A percentile compares a stretch with the other conserved stretches of the same genome.
These are phyloP conservation scores for Ondatra zibethicus DNA, from an alignment of 2,113 vertebrate genomes.

Conservation along the genomic window DNA sequence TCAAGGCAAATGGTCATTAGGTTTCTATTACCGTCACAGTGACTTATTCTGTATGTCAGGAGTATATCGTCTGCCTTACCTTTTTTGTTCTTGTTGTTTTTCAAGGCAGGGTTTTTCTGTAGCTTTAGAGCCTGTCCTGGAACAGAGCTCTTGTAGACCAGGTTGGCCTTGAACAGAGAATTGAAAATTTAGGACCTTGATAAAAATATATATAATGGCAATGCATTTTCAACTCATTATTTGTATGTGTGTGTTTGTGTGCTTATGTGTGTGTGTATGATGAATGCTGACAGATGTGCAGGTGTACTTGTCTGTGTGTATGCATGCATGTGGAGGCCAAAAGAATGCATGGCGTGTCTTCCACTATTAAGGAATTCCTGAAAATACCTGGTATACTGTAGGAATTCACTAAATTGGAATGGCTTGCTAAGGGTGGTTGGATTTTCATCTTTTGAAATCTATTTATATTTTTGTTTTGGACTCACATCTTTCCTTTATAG, in stretches of 20 bases:
- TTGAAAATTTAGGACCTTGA: neutral
- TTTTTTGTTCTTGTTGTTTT: neutral
- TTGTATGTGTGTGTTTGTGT: neutral
- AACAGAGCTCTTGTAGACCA: too few relatives aligned
- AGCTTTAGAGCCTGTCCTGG: too few relatives aligned
- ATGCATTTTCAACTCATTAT: neutral
- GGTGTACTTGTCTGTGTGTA: neutral
- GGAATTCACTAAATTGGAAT: neutral
- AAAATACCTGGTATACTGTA: neutral
- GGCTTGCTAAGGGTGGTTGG: too few relatives aligned
- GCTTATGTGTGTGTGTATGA: neutral
- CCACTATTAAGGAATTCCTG: neutral
- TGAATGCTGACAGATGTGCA: neutral
- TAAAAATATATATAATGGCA: neutral
- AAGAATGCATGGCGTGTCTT: neutral
- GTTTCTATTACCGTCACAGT: neutral
- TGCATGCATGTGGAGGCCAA: too few relatives aligned
- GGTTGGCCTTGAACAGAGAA: neutral
- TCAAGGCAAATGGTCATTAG: neutral
- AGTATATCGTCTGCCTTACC: neutral
- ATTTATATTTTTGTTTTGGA: neutral
- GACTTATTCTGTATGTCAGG: neutral
- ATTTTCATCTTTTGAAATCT: neutral
- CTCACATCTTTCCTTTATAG: neutral
- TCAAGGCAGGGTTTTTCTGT: too few relatives aligned